A percentile compares a stretch with the other conserved stretches of the same genome.
Evolutionary conservation across 2,888 invertebrate species (phyloP).

Genomic region (Syrista parreyssii): DNA sequence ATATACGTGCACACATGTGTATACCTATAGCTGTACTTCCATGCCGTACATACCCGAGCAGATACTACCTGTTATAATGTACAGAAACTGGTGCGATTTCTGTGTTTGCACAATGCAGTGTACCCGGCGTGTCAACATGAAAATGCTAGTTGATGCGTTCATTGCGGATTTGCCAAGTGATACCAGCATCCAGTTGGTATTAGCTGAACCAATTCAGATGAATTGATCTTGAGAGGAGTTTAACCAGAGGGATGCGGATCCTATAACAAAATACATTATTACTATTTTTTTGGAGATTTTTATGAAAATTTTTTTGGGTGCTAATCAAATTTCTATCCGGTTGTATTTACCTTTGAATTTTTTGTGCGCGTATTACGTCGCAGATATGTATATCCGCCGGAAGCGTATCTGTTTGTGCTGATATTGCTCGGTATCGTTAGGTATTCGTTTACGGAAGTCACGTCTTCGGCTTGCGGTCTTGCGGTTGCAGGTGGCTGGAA

Average conservation of each 20-base stretch:
- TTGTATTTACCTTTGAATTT: not conserved
- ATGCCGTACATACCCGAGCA: not conserved
- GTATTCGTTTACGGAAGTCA: conserved; percentile 42
- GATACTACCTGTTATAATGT: not conserved
- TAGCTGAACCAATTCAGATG: not conserved
- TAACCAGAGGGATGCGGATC: not conserved
- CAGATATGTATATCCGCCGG: not conserved
- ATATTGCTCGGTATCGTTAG: not conserved
- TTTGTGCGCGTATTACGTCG: not conserved
- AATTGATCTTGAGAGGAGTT: not conserved
- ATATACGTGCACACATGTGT: no score
- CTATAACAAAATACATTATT: not conserved
- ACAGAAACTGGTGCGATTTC: not conserved
- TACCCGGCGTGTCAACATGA: not conserved
- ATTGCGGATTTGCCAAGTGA: not conserved
- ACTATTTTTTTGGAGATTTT: not conserved
- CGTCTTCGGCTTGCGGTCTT: conserved; percentile 46
- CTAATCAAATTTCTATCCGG: no score
- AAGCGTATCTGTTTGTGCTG: not conserved
- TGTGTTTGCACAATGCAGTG: not conserved
- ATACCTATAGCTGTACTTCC: not conserved
- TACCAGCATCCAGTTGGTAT: not conserved
- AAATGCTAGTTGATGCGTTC: not conserved
- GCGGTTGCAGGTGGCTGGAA: conserved; percentile 46
- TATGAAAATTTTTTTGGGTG: not conserved